phyloP scores from a whole-genome alignment of 2,888 invertebrate genomes.

The Malacosoma neustria region DNA sequence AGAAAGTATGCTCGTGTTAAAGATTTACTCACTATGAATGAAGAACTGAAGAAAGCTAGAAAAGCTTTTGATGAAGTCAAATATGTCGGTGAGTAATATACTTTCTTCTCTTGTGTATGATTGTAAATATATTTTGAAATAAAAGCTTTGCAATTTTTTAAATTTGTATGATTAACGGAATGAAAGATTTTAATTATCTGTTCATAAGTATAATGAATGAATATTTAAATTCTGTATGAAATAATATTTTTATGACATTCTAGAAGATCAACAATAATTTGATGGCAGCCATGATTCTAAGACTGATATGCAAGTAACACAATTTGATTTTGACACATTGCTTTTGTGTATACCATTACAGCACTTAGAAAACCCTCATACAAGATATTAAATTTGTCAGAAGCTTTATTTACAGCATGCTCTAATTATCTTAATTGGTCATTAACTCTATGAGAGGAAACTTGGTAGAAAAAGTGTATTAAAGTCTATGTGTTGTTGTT shows the following conservation, averaged over 20 bases:
- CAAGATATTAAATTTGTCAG: background rate
- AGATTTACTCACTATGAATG: conserved; percentile 98
- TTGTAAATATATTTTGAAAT: background rate
- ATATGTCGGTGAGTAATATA: conserved; percentile 85
- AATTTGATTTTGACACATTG: conserved; percentile 45
- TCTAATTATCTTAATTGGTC: too few relatives aligned
- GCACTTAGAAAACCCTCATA: conserved; percentile 17
- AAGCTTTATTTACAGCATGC: background rate
- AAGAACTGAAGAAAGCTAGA: conserved; percentile 97
- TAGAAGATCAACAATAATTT: conserved; percentile 70
- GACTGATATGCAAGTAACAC: conserved; percentile 67
- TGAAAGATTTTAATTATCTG: too few relatives aligned
- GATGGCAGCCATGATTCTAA: conserved; percentile 47
- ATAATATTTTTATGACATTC: conserved; percentile 41
- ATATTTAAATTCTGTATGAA: too few relatives aligned
- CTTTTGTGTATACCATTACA: conserved; percentile 41
- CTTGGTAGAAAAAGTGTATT: too few relatives aligned
- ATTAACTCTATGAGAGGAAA: too few relatives aligned
- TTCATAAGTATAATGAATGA: background rate
- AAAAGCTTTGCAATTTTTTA: background rate
- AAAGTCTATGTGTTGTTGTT: too few relatives aligned
- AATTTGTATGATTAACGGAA: too few relatives aligned
- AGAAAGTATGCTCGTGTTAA: conserved; percentile 98
- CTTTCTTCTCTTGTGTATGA: background rate
- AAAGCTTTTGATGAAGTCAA: conserved; percentile 99